Percentiles rank a stretch among this genome's conserved stretches.
phyloP scores from a whole-genome alignment of 2,888 invertebrate species.

The Oxyscelio sp. region DNA sequence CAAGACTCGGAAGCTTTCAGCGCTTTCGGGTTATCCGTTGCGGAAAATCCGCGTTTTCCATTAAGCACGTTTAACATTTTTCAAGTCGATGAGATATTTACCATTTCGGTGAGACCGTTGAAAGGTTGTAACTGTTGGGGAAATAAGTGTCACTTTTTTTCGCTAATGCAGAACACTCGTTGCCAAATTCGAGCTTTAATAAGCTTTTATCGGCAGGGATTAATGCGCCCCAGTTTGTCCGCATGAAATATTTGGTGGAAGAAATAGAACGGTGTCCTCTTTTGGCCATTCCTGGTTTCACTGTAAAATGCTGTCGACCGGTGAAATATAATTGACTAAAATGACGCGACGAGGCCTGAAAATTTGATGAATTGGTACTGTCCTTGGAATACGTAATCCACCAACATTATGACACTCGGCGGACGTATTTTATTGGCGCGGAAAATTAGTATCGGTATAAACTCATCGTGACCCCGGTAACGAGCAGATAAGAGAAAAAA shows the following conservation, averaged over 20 bases:
- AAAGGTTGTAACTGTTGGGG: background rate
- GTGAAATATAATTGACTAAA: constrained; percentile 56
- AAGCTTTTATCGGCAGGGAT: background rate
- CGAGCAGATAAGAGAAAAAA: constrained; percentile 10
- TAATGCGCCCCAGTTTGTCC: too few species aligned
- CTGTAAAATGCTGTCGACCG: constrained; percentile 34
- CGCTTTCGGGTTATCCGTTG: constrained; percentile 26
- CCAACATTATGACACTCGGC: constrained; percentile 35
- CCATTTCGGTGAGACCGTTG: background rate
- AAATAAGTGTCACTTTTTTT: constrained; percentile 1
- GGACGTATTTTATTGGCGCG: constrained; percentile 27
- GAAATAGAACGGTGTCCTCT: background rate
- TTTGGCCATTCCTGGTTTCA: constrained; percentile 20
- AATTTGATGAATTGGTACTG: constrained; percentile 66
- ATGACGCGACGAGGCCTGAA: constrained; percentile 58
- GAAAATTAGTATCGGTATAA: constrained; percentile 32
- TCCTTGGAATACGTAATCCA: constrained; percentile 52
- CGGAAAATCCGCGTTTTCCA: constrained; percentile 27
- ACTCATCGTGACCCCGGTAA: background rate
- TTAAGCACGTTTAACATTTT: constrained; percentile 54
- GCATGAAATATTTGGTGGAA: too few species aligned
- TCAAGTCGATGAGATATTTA: constrained; percentile 49
- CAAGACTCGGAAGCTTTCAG: constrained; percentile 34
- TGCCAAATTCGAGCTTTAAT: too few species aligned
- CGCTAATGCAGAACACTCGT: constrained; percentile 10